Conservation (phyloP, 2,113 vertebrate genomes). For the Enhydra lutris region DNA sequence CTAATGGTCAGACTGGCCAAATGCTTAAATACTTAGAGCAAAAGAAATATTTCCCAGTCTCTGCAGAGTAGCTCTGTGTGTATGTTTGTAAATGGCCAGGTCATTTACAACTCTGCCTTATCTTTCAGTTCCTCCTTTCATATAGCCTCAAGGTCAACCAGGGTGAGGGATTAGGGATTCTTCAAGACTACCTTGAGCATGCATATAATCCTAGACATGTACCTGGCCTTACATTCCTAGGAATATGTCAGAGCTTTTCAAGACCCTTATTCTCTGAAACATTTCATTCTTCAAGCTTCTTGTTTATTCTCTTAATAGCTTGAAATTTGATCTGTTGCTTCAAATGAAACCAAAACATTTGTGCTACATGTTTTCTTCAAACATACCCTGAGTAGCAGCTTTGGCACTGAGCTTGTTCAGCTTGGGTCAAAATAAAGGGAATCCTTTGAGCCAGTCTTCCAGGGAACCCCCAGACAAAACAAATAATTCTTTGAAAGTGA, state of each 20-base stretch:
- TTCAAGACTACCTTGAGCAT: not conserved
- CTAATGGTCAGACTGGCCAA: not conserved
- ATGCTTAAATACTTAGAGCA: not conserved
- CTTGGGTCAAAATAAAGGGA: not conserved
- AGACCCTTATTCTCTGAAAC: not conserved
- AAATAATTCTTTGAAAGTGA: not conserved
- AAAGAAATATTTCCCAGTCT: not conserved
- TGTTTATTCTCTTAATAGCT: not conserved
- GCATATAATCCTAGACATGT: not conserved
- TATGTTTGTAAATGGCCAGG: not conserved
- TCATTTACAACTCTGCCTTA: not conserved
- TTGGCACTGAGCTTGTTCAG: not conserved
- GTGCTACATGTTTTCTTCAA: not conserved
- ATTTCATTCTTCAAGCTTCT: not conserved
- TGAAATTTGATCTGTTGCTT: not conserved
- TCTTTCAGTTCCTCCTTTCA: not conserved
- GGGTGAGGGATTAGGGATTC: not conserved
- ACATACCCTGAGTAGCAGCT: not conserved
- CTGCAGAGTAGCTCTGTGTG: not conserved
- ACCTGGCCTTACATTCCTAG: not conserved
- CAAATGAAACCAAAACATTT: not conserved
- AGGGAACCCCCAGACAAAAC: not conserved
- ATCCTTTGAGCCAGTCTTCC: not conserved
- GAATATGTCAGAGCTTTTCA: not conserved
- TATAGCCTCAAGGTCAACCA: not conserved